Percentiles rank a stretch among this genome's conserved stretches.
Conservation (phyloP, 1,140 invertebrate species). For the Callitettix versicolor region DNA sequence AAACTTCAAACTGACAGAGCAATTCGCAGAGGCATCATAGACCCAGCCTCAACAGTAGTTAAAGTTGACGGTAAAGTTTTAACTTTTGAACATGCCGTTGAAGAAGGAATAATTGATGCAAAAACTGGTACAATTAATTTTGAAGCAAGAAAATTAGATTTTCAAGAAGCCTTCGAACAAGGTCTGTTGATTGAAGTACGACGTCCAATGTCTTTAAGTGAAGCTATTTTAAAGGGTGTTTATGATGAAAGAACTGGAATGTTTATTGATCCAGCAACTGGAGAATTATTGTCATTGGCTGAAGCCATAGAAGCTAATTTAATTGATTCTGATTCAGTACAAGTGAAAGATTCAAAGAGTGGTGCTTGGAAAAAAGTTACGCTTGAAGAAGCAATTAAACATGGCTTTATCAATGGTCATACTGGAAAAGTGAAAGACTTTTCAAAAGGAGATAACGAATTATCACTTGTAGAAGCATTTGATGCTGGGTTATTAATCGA, state of each 20-base stretch:
- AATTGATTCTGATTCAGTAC: constrained; percentile 71
- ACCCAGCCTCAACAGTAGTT: constrained; percentile 67
- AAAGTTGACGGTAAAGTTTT: constrained; percentile 59
- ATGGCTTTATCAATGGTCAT: constrained; percentile 59
- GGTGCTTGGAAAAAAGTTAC: constrained; percentile 64
- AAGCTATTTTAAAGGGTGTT: constrained; percentile 72
- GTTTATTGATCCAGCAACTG: constrained; percentile 70
- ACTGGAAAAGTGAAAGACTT: constrained; percentile 61
- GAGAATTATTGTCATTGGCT: constrained; percentile 58
- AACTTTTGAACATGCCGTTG: constrained; percentile 71
- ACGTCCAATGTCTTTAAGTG: constrained; percentile 69
- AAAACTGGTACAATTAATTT: constrained; percentile 53
- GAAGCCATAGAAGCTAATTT: constrained; percentile 64
- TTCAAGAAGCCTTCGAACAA: constrained; percentile 74
- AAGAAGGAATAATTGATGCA: constrained; percentile 64
- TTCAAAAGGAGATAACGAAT: constrained; percentile 44
- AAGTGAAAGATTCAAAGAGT: constrained; percentile 67
- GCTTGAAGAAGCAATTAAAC: constrained; percentile 61
- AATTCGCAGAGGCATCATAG: constrained; percentile 66
- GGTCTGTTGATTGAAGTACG: constrained; percentile 72
- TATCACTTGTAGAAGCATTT: constrained; percentile 69
- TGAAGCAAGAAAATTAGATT: constrained; percentile 54
- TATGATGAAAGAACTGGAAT: constrained; percentile 60
- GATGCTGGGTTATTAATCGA: constrained; percentile 69
- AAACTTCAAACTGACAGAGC: constrained; percentile 63